These are phyloP conservation scores for Cybosia mesomella DNA, from an alignment of 2,888 invertebrate species.

Conservation along the genomic window DNA sequence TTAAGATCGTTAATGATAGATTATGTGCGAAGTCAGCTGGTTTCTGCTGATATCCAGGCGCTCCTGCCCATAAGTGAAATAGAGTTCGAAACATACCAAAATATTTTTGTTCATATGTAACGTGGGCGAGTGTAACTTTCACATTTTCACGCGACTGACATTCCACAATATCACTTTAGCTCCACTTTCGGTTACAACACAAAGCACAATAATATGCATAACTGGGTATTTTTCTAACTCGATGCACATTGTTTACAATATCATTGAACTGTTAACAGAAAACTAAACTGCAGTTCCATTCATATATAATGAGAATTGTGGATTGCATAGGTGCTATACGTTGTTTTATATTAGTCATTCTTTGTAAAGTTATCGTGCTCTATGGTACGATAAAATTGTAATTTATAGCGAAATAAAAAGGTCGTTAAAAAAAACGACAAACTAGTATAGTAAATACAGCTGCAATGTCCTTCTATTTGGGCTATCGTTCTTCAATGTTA, in stretches of 20 bases:
- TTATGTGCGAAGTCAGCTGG: background rate
- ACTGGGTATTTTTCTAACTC: constrained; percentile 62
- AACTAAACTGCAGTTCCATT: constrained; percentile 38
- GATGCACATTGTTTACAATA: constrained; percentile 58
- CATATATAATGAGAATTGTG: background rate
- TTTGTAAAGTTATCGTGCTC: background rate
- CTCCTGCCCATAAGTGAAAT: background rate
- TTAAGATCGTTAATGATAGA: too few species aligned
- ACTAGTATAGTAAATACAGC: background rate
- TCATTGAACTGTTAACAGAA: constrained; percentile 32
- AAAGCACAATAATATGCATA: constrained; percentile 44
- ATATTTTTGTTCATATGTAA: background rate
- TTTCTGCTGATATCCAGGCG: too few species aligned
- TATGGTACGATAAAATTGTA: background rate
- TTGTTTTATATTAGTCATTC: constrained; percentile 3
- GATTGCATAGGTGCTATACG: background rate
- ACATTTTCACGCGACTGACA: constrained; percentile 22
- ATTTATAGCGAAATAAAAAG: background rate
- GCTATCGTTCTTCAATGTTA: background rate
- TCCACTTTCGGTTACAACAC: constrained; percentile 34
- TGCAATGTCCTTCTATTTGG: background rate
- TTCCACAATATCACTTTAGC: constrained; percentile 47
- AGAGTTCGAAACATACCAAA: background rate
- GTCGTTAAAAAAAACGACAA: background rate
- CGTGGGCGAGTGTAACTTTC: background rate